Evolutionary conservation across 2,113 vertebrate genomes (phyloP).

Genomic region (Amphiprion percula): DNA sequence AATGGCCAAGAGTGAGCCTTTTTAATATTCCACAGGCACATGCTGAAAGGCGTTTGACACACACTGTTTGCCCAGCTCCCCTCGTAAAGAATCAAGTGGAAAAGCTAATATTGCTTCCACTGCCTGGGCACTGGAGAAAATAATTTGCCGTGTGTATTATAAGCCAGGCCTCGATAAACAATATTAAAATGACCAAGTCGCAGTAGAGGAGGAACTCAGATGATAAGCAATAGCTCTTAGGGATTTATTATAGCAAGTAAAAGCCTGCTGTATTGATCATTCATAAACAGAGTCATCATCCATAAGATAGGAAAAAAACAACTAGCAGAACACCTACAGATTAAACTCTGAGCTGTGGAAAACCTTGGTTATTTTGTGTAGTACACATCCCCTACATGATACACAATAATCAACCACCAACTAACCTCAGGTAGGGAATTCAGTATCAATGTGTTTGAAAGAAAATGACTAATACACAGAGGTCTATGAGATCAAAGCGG

Average conservation of each 20-base stretch:
- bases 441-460: conserved; percentile 35
- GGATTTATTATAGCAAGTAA: conserved; percentile 37
- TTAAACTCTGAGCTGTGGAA: conserved; percentile 9
- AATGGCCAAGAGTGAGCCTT: conserved; percentile 17
- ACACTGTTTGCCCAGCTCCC: conserved; percentile 26
- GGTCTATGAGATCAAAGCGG: conserved; percentile 55
- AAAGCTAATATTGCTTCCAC: conserved; percentile 39
- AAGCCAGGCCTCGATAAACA: conserved; percentile 30
- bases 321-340: conserved; percentile 6
- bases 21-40: conserved; percentile 48
- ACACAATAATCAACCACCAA: conserved; percentile 12
- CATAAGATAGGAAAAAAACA: conserved; percentile 17
- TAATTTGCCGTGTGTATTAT: conserved; percentile 15
- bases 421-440: conserved; percentile 23
- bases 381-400: not conserved
- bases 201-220: conserved; percentile 5
- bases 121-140: not conserved
- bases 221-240: conserved; percentile 15
- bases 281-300: conserved; percentile 36
- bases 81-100: conserved; percentile 29
- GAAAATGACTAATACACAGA: conserved; percentile 24
- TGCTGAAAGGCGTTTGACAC: conserved; percentile 33
- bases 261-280: conserved; percentile 42
- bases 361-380: not conserved
- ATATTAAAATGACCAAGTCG: conserved; percentile 34